phyloP scores from a whole-genome alignment of 2,888 invertebrate genomes.

The Brachypterus glaber region DNA sequence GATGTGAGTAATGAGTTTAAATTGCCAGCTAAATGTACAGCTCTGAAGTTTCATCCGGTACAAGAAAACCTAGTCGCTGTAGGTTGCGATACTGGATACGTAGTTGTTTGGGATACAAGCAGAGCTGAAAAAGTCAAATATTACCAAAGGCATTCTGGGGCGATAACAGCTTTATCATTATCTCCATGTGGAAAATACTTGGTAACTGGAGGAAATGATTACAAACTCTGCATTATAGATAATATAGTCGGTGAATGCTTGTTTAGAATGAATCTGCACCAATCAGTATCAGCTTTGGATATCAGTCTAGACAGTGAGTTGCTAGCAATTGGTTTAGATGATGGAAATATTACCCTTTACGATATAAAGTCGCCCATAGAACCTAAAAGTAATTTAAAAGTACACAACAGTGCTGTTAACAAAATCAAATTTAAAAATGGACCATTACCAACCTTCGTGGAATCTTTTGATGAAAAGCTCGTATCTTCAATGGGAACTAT shows the following conservation, averaged over 20 bases:
- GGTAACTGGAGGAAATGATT: conserved; percentile 30
- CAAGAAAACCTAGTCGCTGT: conserved; percentile 23
- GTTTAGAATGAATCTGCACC: conserved; percentile 29
- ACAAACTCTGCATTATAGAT: conserved; percentile 31
- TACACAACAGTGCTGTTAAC: conserved; percentile 23
- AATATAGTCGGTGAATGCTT: conserved; percentile 21
- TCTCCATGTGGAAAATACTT: conserved; percentile 25
- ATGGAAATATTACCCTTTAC: conserved; percentile 31
- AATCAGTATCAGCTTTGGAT: conserved; percentile 29
- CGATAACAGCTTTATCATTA: conserved; percentile 28
- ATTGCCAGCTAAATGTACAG: conserved; percentile 14
- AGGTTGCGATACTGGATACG: conserved; percentile 27
- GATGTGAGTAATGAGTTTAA: conserved; percentile 18
- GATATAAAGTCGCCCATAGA: conserved; percentile 30
- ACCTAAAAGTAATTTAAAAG: too few species aligned
- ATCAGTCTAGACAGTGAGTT: conserved; percentile 27
- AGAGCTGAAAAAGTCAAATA: conserved; percentile 18
- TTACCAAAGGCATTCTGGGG: conserved; percentile 23
- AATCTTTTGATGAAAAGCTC: conserved; percentile 10
- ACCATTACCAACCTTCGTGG: conserved; percentile 3
- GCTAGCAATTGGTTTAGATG: conserved; percentile 29
- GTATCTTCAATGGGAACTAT: background rate
- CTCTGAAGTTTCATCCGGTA: conserved; percentile 28
- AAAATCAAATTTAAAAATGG: conserved; percentile 21
- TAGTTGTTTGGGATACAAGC: conserved; percentile 27